phyloP scores from a whole-genome alignment of 2,888 invertebrate genomes.

The Aspidiotus destructor region DNA sequence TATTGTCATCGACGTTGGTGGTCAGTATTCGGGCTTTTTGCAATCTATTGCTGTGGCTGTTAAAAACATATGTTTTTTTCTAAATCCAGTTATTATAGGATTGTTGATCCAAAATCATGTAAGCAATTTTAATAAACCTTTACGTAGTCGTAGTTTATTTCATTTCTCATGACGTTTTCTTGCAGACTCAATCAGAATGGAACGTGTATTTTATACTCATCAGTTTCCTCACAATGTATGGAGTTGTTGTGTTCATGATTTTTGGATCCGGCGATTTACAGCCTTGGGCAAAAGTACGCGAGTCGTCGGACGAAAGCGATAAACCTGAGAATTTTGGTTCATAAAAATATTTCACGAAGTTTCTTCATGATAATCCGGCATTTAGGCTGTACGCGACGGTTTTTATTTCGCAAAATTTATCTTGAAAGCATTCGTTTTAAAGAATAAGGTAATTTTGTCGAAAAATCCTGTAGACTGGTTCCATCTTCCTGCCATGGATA shows the following conservation, averaged over 20 bases:
- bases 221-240: not conserved
- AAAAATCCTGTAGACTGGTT: too few relatives aligned
- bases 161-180: not conserved
- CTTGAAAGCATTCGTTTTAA: too few relatives aligned
- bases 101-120: not conserved
- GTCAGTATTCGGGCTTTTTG: not conserved
- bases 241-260: not conserved
- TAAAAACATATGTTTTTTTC: not conserved
- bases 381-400: too few relatives aligned
- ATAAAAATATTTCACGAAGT: too few relatives aligned
- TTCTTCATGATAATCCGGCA: too few relatives aligned
- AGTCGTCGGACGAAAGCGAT: too few relatives aligned
- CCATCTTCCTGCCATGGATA: too few relatives aligned
- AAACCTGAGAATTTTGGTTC: too few relatives aligned
- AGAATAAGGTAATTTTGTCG: too few relatives aligned
- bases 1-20: not conserved
- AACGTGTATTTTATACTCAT: not conserved
- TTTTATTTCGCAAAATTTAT: too few relatives aligned
- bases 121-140: not conserved
- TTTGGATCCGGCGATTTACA: not conserved
- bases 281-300: not conserved
- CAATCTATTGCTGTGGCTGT: not conserved
- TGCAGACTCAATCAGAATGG: not conserved
- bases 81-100: not conserved
- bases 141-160: too few relatives aligned